Base-by-base conservation (phyloP, 2,113 vertebrate genomes). In the Gallinago media region DNA sequence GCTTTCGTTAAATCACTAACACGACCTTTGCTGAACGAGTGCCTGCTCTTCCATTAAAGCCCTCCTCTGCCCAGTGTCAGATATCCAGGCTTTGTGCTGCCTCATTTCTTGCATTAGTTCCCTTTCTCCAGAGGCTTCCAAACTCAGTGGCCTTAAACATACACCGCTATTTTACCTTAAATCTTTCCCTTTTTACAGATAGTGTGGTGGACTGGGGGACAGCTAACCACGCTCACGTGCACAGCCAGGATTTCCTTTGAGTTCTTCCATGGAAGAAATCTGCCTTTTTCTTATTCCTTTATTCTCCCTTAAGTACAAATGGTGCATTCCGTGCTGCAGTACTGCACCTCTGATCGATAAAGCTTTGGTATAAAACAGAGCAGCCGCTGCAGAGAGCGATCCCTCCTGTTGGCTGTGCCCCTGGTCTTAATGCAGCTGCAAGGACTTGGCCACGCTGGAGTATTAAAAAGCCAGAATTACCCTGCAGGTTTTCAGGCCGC, bases 321-420 rank as follows among this genome's bases (percentile, higher is more conserved):
- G 5, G 38, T 36, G 52, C n/a, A 6, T 34, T 9, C 4, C 5
- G 3, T 4, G n/a, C 63, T 38, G 50, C 3, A 0, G 14, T 3
- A 29, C 42, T 2, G 4, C 73, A 18, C 27, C 15, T 73, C 89
- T 12, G 13, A 54, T 23, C 32, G 5, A 74, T 31, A 44, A 2
- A 46, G 0, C 34, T 29, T 11, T 14, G 40, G 54, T 55, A 47
- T 32, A 27, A 55, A 75, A 34, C 15, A 49, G 18, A 73, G 78
- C 32, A 46, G 68, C 54, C 2, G 1, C 3, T 27, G 52, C 66
- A 52, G 36, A 36, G 26, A 55, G 59, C 20, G 14, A 72, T 20
- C 70, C 65, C 20, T 49, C 26, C 65, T 34, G 21, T 5, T 20
- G 9, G 38, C 40, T 65, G 52, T 27, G n/a, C 80, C 8, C 36